Evolutionary conservation across 2,888 invertebrate genomes (phyloP).

Genomic region (Lycocerus yunnanus): DNA sequence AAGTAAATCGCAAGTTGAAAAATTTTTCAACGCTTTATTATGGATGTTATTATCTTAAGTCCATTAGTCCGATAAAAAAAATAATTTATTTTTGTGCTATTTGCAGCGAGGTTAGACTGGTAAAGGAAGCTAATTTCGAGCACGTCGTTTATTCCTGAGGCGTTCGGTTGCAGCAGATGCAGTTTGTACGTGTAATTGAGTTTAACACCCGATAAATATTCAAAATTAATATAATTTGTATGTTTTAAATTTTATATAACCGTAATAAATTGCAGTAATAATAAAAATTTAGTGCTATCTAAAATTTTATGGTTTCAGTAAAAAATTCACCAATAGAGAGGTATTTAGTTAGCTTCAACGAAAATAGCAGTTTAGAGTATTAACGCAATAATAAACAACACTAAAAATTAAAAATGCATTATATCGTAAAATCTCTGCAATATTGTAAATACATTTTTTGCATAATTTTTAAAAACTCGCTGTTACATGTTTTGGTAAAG

Average conservation of each 20-base stretch:
- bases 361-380: no score
- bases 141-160: conserved; percentile 16
- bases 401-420: no score
- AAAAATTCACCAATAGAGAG: neutral
- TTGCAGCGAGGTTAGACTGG: neutral
- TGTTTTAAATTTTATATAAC: neutral
- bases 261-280: neutral
- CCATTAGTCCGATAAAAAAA: neutral
- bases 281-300: neutral
- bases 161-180: conserved; percentile 16
- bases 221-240: conserved; percentile 6
- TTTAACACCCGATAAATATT: conserved; percentile 12
- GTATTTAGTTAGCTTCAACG: neutral
- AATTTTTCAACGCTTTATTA: neutral
- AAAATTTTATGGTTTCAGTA: neutral
- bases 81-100: neutral
- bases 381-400: no score
- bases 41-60: neutral
- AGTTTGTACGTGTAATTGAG: conserved; percentile 12
- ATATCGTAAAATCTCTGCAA: no score
- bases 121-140: conserved; percentile 14
- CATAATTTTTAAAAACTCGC: no score
- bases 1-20: neutral
- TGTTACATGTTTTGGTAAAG: no score
- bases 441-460: no score